Evolutionary conservation across 2,113 vertebrate genomes (phyloP), one percentile per base, ranked within the genome.

Genomic region (human): DNA sequence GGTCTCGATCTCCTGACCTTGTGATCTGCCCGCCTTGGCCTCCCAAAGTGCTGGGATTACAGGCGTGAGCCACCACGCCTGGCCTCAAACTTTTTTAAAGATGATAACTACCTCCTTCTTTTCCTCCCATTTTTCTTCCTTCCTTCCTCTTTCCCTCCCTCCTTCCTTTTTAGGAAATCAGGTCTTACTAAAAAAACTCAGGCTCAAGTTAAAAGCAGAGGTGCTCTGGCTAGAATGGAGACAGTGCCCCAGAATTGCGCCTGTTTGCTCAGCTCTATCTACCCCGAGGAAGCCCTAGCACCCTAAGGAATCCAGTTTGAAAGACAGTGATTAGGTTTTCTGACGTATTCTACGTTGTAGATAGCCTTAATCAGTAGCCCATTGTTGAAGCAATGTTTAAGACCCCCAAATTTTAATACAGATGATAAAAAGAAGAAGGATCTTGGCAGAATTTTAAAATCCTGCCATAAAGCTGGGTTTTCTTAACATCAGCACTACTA

Each of bases 121-220:
- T 43, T 27, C 48, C 22, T 70, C 32, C 8, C 12, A 12, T n/a
- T 43, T n/a, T 18, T 14, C 64, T 70, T 43, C 43, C 52, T 35
- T 5, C 50, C 59, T 6, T 61, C 43, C 25, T 70, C 35, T 12
- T 6, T n/a, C 17, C 50, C 4, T 57, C n/a, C 27, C 7, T 59
- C 8, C 43, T 66, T 17, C 23, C 45, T 87, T 50, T 38, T 35
- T 59, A 92, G 75, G 17, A 52, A 89, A 93, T 73, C 48, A 52
- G 5, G 61, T 87, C 78, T 90, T 90, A 72, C 11, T 90, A 68
- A 66, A 87, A 64, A 48, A 78, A 16, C 16, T 17, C 43, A 85
- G 73, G 43, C 27, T 92, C 83, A 22, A n/a, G 32, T 57, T 94
- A 70, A 40, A 92, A 97, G 80, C 97, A 96, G 61, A 75, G 70